Evolutionary conservation across 1,140 invertebrate genomes (phyloP), one percentile per base, ranked within the genome.

Genomic region (Drosophila nigrodunni): DNA sequence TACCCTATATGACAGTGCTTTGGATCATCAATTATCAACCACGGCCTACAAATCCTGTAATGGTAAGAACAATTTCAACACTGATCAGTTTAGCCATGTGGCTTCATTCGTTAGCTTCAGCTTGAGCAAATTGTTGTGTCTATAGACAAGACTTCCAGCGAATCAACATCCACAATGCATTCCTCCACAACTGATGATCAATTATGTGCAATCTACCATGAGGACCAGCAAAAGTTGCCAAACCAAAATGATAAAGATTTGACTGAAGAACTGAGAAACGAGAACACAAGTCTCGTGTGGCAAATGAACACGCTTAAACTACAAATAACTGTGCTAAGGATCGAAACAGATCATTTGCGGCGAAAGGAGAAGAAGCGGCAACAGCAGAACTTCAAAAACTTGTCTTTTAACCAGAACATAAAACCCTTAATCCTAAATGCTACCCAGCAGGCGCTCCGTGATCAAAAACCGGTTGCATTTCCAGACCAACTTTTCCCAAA

Each of bases 11-110:
- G 80, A 83, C 15, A 91, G 87, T 43, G 90, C 90, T 4, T 57
- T 92, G 73, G 90, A 92, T 44, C 80, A 87, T 52, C 82, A 87
- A 60, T 39, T 88, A 21, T 88, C 85, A n/a, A 71, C 70, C 21
- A 78, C 88, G 34, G 67, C 74, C n/a, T 92, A 80, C 70, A 77
- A 73, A 58, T 81, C 90, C 11, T 92, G 88, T 57, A 90, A 86
- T 78, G 90, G 90, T 92, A 67, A 79, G 80, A 78, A 43, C 9
- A 13, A 30, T 30, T 30, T 25, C 18, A 9, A 25, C 25, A 13
- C 4, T 15, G 0, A 39, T 47, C 10, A 57, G 60, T 47, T 46
- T 46, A 50, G 59, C 69, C 25, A 21, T 41, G 73, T 18, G 11
- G 4, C 39, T 59, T 39, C 13, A 44, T 21, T 70, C 47, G 46